Conservation (phyloP, 30 jellyfish, hydroid and myxozoan genomes). For the Catostylus mosaicus region DNA sequence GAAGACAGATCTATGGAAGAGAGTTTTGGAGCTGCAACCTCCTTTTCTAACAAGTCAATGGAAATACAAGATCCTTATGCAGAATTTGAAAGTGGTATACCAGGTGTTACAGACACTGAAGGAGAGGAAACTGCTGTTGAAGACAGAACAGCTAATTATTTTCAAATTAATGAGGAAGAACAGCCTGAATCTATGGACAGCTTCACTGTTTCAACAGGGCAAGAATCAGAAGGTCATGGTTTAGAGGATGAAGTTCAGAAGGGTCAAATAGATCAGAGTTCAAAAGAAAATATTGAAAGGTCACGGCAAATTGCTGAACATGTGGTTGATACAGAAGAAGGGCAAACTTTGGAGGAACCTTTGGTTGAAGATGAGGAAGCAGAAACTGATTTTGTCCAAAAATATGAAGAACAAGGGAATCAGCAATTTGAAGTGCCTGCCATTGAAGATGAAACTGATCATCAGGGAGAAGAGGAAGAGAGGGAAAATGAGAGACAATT, state of each 20-base stretch:
- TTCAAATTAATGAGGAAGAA: background rate
- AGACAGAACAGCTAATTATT: background rate
- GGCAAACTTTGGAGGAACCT: background rate
- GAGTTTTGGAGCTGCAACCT: background rate
- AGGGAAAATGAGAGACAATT: background rate
- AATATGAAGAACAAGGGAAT: background rate
- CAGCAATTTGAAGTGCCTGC: background rate
- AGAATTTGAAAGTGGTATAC: slow-evolving; percentile 33
- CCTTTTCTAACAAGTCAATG: background rate
- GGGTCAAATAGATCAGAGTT: no score
- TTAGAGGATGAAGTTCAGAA: no score
- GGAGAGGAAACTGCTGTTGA: background rate
- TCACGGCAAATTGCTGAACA: no score
- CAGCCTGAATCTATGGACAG: no score
- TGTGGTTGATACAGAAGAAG: background rate
- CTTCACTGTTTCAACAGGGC: no score
- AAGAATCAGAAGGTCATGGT: no score
- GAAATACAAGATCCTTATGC: slow-evolving; percentile 9
- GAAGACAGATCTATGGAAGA: background rate
- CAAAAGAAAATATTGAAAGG: no score
- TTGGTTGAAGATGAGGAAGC: background rate
- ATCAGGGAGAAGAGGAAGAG: slow-evolving; percentile 12
- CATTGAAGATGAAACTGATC: slow-evolving; percentile 5
- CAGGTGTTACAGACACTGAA: slow-evolving; percentile 10
- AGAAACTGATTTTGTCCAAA: background rate